These are phyloP conservation scores for Meteorus colon DNA, from an alignment of 2,888 invertebrate genomes.

Conservation along the genomic window DNA sequence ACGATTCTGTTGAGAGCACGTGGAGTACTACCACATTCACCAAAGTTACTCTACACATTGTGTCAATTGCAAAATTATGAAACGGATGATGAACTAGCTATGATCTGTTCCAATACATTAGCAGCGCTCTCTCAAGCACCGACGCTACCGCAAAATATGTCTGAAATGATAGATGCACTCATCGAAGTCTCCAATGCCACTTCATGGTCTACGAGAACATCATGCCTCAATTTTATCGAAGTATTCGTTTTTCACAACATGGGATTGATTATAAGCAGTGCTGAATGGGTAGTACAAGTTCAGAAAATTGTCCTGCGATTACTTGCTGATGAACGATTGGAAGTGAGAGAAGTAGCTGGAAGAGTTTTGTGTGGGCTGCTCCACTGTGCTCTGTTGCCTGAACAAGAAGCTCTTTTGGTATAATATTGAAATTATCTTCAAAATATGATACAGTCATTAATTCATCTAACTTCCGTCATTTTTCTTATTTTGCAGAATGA, in stretches of 20 bases:
- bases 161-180: conserved; percentile 77
- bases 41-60: conserved; percentile 78
- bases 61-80: conserved; percentile 86
- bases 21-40: conserved; percentile 76
- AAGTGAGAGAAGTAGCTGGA: conserved; percentile 89
- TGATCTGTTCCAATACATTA: conserved; percentile 80
- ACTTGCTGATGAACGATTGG: conserved; percentile 82
- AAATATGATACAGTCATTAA: neutral
- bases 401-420: conserved; percentile 78
- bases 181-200: conserved; percentile 73
- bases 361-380: conserved; percentile 89
- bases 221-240: conserved; percentile 81
- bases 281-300: conserved; percentile 75
- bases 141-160: conserved; percentile 77
- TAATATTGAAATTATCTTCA: conserved; percentile 56
- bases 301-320: conserved; percentile 80
- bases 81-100: conserved; percentile 84
- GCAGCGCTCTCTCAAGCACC: conserved; percentile 81
- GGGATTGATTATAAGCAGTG: conserved; percentile 77
- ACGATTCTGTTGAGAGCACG: conserved; percentile 69
- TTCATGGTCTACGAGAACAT: conserved; percentile 82
- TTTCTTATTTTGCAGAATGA: conserved; percentile 72
- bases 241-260: conserved; percentile 84
- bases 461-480: neutral
- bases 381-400: conserved; percentile 86